phyloP scores from a whole-genome alignment of 2,797 vertebrate genomes.

The Pantherophis vulpinus region DNA sequence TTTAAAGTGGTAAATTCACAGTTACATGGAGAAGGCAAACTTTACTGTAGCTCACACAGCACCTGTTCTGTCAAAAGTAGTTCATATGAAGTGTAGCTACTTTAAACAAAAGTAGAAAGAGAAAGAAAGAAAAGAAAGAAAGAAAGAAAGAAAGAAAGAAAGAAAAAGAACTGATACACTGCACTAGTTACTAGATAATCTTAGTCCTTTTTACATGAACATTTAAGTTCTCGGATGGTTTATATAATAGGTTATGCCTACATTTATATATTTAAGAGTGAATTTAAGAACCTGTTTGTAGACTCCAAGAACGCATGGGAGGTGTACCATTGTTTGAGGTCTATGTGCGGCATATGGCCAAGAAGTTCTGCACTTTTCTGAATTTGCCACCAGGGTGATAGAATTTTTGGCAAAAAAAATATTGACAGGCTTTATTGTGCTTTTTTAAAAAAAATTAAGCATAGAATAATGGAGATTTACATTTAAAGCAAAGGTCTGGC shows the following conservation, averaged over 20 bases:
- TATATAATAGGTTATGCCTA: conserved; percentile 86
- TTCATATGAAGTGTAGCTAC: conserved; percentile 83
- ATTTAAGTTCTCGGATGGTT: conserved; percentile 84
- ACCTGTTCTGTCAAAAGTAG: conserved; percentile 79
- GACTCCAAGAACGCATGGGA: conserved; percentile 73
- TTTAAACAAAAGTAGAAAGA: conserved; percentile 71
- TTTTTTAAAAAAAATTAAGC: conserved; percentile 62
- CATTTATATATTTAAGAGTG: conserved; percentile 83
- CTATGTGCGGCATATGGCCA: conserved; percentile 75
- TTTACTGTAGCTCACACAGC: conserved; percentile 76
- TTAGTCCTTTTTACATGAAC: conserved; percentile 84
- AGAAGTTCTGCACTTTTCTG: conserved; percentile 80
- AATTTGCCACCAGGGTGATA: conserved; percentile 77
- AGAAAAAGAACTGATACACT: conserved; percentile 82
- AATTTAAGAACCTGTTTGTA: conserved; percentile 76
- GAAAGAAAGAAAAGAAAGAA: not conserved
- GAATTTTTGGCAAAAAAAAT: conserved; percentile 72
- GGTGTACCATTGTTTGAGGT: conserved; percentile 80
- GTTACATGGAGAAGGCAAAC: conserved; percentile 78
- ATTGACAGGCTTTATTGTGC: conserved; percentile 71
- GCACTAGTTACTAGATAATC: conserved; percentile 91
- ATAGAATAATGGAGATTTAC: conserved; percentile 75
- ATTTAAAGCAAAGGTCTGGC: conserved; percentile 71
- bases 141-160: not conserved
- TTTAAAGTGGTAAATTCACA: conserved; percentile 67